Evolutionary conservation across 2,888 invertebrate genomes (phyloP), one percentile per base, ranked within the genome.

Genomic region (Megamerina dolium): DNA sequence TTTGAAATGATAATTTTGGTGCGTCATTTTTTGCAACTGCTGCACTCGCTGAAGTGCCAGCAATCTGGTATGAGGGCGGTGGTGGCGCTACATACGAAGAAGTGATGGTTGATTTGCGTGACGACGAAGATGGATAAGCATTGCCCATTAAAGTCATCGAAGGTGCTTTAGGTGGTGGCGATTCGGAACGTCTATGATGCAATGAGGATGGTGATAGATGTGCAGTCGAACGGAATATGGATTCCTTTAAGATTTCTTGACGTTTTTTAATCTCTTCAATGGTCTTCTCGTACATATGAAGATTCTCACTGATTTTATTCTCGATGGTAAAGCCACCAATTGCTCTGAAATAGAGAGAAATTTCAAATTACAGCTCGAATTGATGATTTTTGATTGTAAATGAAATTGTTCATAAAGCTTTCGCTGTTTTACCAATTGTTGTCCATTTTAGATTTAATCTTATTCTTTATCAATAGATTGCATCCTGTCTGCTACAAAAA

Each of bases 271-370:
- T 48, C 30, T 58, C 51, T 23, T 57, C 85, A 59, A 63, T 51
- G 6, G 53, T 58, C 32, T 59, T 56, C 21, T 62, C 61, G 43
- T 61, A 68, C 34, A 55, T 56, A 37, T 63, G 57, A 13, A 69
- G 43, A 38, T 63, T 62, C 3, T 49, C 48, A n/a, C 56, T 57
- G 3, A 66, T 49, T 41, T 63, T 58, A 3, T 45, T 54, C 19
- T 63, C 60, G 18, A 41, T 56, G 83, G 48, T 86, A 73, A 55
- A 52, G 46, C 31, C 58, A 41, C 46, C 55, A 35, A 59, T 48
- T 5, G 55, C 36, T 38, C 56, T 59, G 51, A 17, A 60, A 50
- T 34, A n/a, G 13, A 20, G 26, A 2, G 14, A 13, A 18, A 12
- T 14, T 18, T 4, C 13, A 27, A 12, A 18, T n/a, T n/a, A n/a